A percentile compares a stretch with the other conserved stretches of the same genome.
phyloP scores from a whole-genome alignment of 2,113 vertebrate genomes.

The Heterotilapia buettikoferi region DNA sequence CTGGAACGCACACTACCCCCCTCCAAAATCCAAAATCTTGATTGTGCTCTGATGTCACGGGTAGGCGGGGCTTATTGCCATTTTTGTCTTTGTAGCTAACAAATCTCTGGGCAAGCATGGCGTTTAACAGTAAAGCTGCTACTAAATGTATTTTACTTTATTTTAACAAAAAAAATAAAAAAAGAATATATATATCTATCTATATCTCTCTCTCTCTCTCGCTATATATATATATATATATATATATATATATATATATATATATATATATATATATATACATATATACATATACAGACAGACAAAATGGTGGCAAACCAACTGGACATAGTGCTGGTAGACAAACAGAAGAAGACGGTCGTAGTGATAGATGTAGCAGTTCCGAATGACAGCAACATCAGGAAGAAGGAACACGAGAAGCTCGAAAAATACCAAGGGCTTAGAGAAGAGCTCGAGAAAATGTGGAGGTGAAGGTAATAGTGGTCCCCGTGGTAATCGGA shows the following conservation, averaged over 20 bases:
- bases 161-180: background rate
- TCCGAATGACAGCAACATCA: no score
- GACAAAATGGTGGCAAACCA: no score
- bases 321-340: no score
- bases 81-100: background rate
- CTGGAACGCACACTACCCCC: background rate
- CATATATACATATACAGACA: accelerated
- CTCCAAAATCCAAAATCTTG: background rate
- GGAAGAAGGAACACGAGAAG: no score
- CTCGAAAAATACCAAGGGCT: no score
- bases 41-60: background rate
- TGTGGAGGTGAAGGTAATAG: no score
- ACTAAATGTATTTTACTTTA: background rate
- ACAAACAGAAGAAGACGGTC: no score
- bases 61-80: background rate
- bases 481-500: no score
- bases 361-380: no score
- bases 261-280: accelerated
- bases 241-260: accelerated
- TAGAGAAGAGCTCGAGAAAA: no score
- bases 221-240: accelerated
- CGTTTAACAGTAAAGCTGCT: background rate
- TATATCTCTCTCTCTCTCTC: background rate
- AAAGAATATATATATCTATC: background rate
- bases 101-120: background rate